Base-by-base conservation (phyloP, 2,113 vertebrate genomes). In the Panurus biarmicus region DNA sequence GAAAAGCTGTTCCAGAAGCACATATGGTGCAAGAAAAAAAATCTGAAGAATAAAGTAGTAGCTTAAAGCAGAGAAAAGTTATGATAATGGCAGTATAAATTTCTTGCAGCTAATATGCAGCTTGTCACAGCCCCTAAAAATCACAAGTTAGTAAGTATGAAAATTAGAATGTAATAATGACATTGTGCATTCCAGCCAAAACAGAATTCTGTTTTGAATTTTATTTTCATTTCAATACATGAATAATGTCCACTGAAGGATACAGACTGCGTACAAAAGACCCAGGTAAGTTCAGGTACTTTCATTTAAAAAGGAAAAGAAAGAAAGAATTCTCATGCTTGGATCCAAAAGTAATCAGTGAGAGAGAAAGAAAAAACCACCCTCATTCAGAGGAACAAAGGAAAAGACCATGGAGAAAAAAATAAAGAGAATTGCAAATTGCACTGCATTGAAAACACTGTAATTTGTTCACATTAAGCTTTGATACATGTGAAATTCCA, bases 51-150 rank as follows among this genome's bases (percentile, higher is more conserved):
- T 62, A 45, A 87, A 64, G 29, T 31, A 50, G 28, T 42, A 50
- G 25, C 54, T 60, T 71, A 71, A 90, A 94, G 66, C 26, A 85
- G 58, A 84, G 40, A 66, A 93, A 67, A 94, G 35, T 76, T 77
- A 75, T 56, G 70, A 90, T 70, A 47, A 90, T 38, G 19, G 47
- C 40, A 61, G 51, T 33, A 80, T 50, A 76, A 48, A 62, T 83
- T 76, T 88, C 57, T 24, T 89, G 48, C 36, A 89, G 82, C 76
- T 95, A 96, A 96, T 93, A 94, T 9, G 66, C 87, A 70, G 77
- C 82, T 92, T 94, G 80, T 80, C 90, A 95, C 72, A 94, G 81
- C 15, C 66, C 78, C 72, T 85, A 95, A 97, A 97, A 97, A 96
- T 36, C 58, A 70, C 29, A 88, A 77, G 82, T 89, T 93, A 75